These are phyloP conservation scores for Apamea monoglypha DNA, from an alignment of 2,888 invertebrate genomes.

Conservation along the genomic window DNA sequence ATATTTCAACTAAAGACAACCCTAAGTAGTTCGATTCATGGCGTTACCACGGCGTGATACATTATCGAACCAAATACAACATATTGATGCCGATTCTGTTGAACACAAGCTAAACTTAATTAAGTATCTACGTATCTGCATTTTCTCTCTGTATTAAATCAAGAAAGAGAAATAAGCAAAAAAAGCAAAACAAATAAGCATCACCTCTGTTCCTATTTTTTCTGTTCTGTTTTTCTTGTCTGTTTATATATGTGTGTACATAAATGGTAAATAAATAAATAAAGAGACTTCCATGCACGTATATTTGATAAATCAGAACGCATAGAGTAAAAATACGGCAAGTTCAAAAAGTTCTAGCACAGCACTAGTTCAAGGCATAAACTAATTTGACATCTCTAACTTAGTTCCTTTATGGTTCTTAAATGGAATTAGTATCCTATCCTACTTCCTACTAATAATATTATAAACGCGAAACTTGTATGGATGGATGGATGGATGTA, in stretches of 20 bases:
- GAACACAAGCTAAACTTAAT: background rate
- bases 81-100: background rate
- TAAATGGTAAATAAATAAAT: too few species aligned
- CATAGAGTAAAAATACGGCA: background rate
- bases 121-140: background rate
- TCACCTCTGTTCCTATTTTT: too few species aligned
- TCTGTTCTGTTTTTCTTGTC: too few species aligned
- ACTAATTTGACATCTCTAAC: background rate
- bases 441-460: background rate
- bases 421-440: background rate
- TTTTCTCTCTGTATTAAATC: background rate
- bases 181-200: too few species aligned
- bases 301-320: background rate
- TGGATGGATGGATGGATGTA: too few species aligned
- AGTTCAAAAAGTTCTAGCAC: background rate
- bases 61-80: background rate
- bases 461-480: too few species aligned
- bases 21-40: conserved; percentile 6
- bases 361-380: background rate
- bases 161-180: too few species aligned
- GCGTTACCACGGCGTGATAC: background rate
- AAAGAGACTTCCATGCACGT: background rate
- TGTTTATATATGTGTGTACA: too few species aligned
- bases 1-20: background rate
- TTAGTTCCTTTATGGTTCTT: background rate